phyloP scores from a whole-genome alignment of 2,888 invertebrate species.

The Loripinus fragilis region DNA sequence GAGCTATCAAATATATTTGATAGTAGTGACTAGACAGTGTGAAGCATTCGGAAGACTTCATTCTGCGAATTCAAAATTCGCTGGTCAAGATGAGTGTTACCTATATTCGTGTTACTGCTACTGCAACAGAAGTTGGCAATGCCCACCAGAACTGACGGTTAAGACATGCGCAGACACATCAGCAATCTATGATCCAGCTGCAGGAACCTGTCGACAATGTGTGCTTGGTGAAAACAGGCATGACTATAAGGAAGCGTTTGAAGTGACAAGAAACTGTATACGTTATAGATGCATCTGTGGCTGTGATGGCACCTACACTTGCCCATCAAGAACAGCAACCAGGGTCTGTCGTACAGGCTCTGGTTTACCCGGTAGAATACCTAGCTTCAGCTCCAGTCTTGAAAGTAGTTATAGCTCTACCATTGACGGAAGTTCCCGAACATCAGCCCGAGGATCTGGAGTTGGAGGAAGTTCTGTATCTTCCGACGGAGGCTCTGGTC shows the following conservation, averaged over 20 bases:
- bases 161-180: conserved; percentile 56
- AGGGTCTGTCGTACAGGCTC: conserved; percentile 47
- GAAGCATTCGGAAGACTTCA: conserved; percentile 32
- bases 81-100: conserved; percentile 44
- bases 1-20: conserved; percentile 37
- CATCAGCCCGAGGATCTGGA: conserved; percentile 39
- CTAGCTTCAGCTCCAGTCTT: conserved; percentile 7
- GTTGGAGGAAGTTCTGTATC: conserved; percentile 18
- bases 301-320: conserved; percentile 74
- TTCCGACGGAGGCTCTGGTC: neutral
- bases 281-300: conserved; percentile 66
- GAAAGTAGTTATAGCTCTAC: neutral
- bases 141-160: conserved; percentile 68
- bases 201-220: conserved; percentile 59
- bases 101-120: conserved; percentile 60
- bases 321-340: conserved; percentile 60
- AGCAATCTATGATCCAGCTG: conserved; percentile 23
- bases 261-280: conserved; percentile 42
- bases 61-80: conserved; percentile 37
- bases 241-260: conserved; percentile 40
- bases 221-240: conserved; percentile 41
- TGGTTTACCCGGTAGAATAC: conserved; percentile 30
- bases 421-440: conserved; percentile 24
- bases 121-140: conserved; percentile 72
- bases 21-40: conserved; percentile 60